Evolutionary conservation across 2,113 vertebrate genomes (phyloP).

Genomic region (Paracanthobrama guichenoti): DNA sequence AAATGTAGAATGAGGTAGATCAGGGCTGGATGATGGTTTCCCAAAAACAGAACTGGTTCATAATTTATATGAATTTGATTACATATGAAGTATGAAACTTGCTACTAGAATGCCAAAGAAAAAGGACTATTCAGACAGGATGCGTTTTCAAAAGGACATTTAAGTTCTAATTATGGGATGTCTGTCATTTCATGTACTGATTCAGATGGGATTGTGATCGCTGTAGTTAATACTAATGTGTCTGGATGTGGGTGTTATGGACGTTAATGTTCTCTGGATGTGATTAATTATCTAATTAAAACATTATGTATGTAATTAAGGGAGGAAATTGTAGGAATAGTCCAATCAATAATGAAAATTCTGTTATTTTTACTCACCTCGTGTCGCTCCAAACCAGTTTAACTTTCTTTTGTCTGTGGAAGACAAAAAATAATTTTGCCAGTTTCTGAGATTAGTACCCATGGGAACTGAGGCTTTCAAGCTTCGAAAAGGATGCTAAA

Average conservation of each 20-base stretch:
- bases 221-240: conserved; percentile 18
- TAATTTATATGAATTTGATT: conserved; percentile 27
- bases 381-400: not conserved
- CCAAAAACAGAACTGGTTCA: conserved; percentile 28
- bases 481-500: not conserved
- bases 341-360: conserved; percentile 12
- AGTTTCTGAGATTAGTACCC: not conserved
- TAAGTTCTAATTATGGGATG: not conserved
- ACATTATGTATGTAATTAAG: conserved; percentile 12
- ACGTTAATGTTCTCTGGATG: not conserved
- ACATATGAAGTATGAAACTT: conserved; percentile 24
- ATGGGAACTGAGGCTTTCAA: not conserved
- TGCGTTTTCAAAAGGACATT: not conserved
- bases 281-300: conserved; percentile 23
- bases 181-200: not conserved
- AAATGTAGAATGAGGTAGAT: conserved; percentile 40
- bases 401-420: not conserved
- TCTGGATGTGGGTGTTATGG: not conserved
- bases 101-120: not conserved
- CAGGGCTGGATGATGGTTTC: conserved; percentile 25
- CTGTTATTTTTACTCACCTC: conserved; percentile 17
- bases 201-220: not conserved
- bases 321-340: conserved; percentile 10
- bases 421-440: not conserved
- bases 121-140: not conserved